Base-by-base conservation (phyloP, 53 echinoderm and acorn worm species). In the Astropecten irregularis region DNA sequence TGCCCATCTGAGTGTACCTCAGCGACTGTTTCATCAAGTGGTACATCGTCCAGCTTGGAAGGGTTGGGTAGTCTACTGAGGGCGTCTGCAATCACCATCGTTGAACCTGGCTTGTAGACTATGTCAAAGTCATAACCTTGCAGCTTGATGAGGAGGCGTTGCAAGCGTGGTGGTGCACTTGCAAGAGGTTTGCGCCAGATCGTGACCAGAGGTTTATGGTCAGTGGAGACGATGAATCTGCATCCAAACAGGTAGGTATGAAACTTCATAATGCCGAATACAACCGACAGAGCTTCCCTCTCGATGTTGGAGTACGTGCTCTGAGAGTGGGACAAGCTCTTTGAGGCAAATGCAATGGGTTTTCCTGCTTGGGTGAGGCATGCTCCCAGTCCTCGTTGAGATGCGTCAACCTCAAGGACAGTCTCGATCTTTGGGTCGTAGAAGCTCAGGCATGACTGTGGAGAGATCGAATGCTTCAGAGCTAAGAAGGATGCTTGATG, bases 191-290 rank as follows among this genome's bases (percentile, higher is more conserved):
- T 88, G 38, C 49, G 46, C 68, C 88, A 88, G 23, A 87, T 87
- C 40, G 79, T 79, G 51, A 79, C 86, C 55, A 81, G 65, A 32
- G 90, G 86, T 55, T 86, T 85, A 68, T 90, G 82, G 82, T 90
- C 82, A 18, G 82, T 81, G 26, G 42, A 20, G 8, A 90, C 73
- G 29, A 16, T 70, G 66, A 90, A 90, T 4, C 44, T n/a, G 31
- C 72, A 61, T 0, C 90, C 90, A 44, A 86, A 86, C 14, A 90
- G 58, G 69, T 90, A 90, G 3, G 86, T 90, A 52, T 90, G 90
- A 44, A 90, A 89, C 22, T 69, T 66, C 16, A 18, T 85, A 18
- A 67, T 29, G 21, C 90, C 81, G 47, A 77, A 89, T 3, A 89
- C 90, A 4, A 89, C 50, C 8, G 61, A 69, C 9, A 89, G 64